Base-by-base conservation (phyloP, 1,140 invertebrate genomes). In the Ladona fulva region DNA sequence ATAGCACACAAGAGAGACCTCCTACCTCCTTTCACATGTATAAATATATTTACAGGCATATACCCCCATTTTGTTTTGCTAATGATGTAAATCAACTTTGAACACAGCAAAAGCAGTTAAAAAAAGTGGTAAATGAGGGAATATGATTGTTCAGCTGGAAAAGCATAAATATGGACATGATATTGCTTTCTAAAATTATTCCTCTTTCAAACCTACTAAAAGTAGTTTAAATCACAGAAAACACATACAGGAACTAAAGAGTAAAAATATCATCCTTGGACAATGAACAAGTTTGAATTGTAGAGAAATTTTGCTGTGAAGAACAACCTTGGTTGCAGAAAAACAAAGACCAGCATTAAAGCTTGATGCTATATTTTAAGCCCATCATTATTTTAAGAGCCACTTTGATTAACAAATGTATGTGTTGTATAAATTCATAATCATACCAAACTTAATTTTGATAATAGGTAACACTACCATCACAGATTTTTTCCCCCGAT, bases 211-310 rank as follows among this genome's bases (percentile, higher is more conserved):
- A 66, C n/a, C 52, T 66, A 66, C 52, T 66, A 6, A 16, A 66
- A 66, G 52, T 66, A 66, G 14, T 66, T 66, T 66, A 19, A 66
- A 66, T 66, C 52, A 66, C 52, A 66, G 52, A 66, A 66, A 66
- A 66, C 52, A 66, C 52, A 66, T 66, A 66, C 52, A 66, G 52
- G 52, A 66, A 66, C 52, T 66, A 66, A 66, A 66, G 52, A 66
- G n/a, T 66, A 66, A 66, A 66, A 66, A 66, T 66, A 66, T 66
- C 52, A 66, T 66, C n/a, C 52, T 66, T 66, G 52, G 52, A 66
- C 52, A 66, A 66, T 66, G 52, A 66, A 66, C n/a, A 22, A 66
- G 52, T 19, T 22, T 66, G 52, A 66, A 66, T 66, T 22, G 52
- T 66, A 37, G 52, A 66, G n/a, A 66, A 16, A 52, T 52, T 52